Evolutionary conservation across 2,113 vertebrate species (phyloP).

Genomic region (Trogon surrucura): DNA sequence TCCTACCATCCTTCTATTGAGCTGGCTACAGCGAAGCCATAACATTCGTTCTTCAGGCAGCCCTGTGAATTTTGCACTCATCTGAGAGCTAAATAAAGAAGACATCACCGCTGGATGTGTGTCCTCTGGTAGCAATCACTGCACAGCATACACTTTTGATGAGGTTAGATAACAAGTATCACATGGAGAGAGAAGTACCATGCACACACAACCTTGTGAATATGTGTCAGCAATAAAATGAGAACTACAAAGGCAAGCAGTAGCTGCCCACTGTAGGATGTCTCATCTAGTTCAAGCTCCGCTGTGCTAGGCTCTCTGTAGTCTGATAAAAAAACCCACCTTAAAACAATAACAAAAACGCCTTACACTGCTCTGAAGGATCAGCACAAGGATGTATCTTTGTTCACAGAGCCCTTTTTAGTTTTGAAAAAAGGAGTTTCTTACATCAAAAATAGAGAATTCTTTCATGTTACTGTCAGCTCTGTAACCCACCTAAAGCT

Average conservation of each 20-base stretch:
- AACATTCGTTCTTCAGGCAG: neutral
- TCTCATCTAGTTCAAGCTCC: slow-evolving; percentile 29
- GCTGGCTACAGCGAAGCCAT: neutral
- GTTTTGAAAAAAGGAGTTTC: neutral
- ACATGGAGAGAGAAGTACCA: neutral
- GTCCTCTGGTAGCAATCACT: slow-evolving; percentile 40
- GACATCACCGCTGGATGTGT: neutral
- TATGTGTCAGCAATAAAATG: slow-evolving; percentile 39
- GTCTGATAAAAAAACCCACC: neutral
- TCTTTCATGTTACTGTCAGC: slow-evolving; percentile 62
- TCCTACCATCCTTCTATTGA: neutral
- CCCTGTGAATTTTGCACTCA: neutral
- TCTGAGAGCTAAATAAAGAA: slow-evolving; percentile 39
- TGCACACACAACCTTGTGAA: neutral
- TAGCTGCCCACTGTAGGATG: slow-evolving; percentile 17
- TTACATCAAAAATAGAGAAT: slow-evolving; percentile 46
- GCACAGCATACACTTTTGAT: slow-evolving; percentile 43
- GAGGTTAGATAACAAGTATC: slow-evolving; percentile 55
- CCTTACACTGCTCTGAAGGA: neutral
- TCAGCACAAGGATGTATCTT: slow-evolving; percentile 34
- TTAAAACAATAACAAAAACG: neutral
- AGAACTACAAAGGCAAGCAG: slow-evolving; percentile 44
- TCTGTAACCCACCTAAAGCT: slow-evolving; percentile 13
- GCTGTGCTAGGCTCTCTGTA: neutral
- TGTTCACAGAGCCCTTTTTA: slow-evolving; percentile 1